Conservation (phyloP, 2,888 invertebrate species). For the Pandemis heparana region DNA sequence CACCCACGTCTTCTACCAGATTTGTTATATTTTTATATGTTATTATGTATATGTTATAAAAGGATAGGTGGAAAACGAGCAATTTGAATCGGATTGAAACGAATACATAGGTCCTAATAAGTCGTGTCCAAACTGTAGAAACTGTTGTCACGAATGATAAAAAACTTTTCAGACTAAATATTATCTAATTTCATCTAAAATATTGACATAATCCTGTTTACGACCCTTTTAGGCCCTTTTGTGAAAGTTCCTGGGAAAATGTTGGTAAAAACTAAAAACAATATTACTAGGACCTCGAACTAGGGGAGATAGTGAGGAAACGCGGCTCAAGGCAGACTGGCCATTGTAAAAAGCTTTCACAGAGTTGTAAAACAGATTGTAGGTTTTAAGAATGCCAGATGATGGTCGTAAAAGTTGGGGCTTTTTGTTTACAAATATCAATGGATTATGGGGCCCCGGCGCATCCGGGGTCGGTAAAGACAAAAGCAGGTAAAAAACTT, state of each 20-base stretch:
- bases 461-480: not conserved
- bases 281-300: not conserved
- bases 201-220: conserved; percentile 35
- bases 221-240: conserved; percentile 32
- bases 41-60: no score
- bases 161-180: conserved; percentile 5
- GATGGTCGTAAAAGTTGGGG: conserved; percentile 24
- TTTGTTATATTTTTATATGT: no score
- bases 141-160: no score
- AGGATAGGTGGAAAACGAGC: no score
- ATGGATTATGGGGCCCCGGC: not conserved
- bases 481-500: not conserved
- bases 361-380: conserved; percentile 34
- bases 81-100: no score
- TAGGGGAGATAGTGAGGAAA: not conserved
- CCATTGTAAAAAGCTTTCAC: conserved; percentile 30
- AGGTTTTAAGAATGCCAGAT: conserved; percentile 30
- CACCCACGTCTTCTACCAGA: no score
- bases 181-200: conserved; percentile 35
- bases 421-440: conserved; percentile 19
- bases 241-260: conserved; percentile 27
- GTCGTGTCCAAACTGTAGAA: no score
- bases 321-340: conserved; percentile 5
- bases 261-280: conserved; percentile 27
- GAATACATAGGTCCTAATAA: no score